These are phyloP conservation scores for Emesis russula DNA, from an alignment of 2,888 invertebrate species.

Conservation along the genomic window DNA sequence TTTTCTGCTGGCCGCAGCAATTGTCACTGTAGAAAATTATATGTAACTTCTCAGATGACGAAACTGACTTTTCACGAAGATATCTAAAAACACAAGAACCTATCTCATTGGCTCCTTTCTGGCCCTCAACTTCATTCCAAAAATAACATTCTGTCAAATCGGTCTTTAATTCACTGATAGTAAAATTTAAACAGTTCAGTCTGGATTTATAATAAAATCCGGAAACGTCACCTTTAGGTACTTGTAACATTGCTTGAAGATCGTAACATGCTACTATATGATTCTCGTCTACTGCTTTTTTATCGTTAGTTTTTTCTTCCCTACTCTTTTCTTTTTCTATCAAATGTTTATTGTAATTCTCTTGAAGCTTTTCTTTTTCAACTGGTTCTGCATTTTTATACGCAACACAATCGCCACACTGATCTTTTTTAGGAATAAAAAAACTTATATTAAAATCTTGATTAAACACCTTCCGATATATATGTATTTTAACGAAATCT, in stretches of 20 bases:
- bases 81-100: not conserved
- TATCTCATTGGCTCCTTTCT: not conserved
- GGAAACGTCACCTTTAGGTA: not conserved
- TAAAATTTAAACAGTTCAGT: not conserved
- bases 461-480: not conserved
- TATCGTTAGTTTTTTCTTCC: not conserved
- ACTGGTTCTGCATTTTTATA: not conserved
- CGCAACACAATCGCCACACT: not conserved
- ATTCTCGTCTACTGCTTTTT: too few species aligned
- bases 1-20: too few species aligned
- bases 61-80: not conserved
- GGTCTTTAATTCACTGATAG: not conserved
- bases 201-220: constrained; percentile 6
- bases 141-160: not conserved
- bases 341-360: not conserved
- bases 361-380: not conserved
- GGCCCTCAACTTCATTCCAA: too few species aligned
- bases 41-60: not conserved
- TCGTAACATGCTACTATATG: not conserved
- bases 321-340: not conserved
- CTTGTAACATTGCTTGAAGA: not conserved
- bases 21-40: not conserved
- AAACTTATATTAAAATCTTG: not conserved
- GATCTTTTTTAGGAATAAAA: not conserved
- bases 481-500: too few species aligned